These are phyloP conservation scores for Peromyscus eremicus DNA, from an alignment of 2,797 vertebrate genomes.

Conservation along the genomic window DNA sequence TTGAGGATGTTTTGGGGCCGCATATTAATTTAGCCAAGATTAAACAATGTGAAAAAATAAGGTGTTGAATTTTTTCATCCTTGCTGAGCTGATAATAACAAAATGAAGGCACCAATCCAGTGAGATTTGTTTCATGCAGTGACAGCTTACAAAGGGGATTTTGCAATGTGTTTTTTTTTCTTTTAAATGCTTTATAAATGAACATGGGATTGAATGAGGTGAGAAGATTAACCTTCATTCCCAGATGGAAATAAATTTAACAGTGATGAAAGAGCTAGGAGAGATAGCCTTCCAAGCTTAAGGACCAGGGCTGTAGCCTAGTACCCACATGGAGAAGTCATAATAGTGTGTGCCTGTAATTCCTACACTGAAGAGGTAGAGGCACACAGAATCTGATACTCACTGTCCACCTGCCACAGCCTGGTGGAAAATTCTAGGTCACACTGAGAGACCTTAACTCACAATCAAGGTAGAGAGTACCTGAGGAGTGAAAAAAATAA, in stretches of 20 bases:
- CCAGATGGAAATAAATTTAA: not conserved
- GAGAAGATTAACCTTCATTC: not conserved
- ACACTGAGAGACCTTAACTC: not conserved
- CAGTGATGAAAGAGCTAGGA: not conserved
- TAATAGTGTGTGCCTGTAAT: not conserved
- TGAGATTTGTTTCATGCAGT: not conserved
- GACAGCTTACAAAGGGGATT: not conserved
- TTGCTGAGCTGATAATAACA: not conserved
- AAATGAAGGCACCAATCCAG: not conserved
- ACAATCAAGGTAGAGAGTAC: too few relatives aligned
- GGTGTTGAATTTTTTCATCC: not conserved
- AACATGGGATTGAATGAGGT: not conserved
- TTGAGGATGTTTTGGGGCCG: not conserved
- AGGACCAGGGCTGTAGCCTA: not conserved
- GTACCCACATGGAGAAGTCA: not conserved
- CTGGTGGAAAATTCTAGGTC: not conserved
- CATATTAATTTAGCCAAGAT: not conserved
- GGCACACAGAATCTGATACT: not conserved
- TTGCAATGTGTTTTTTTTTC: not conserved
- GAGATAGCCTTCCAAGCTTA: not conserved
- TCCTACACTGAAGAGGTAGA: not conserved
- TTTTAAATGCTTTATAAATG: not conserved
- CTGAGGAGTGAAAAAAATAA: not conserved
- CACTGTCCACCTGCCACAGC: not conserved
- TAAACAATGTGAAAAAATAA: not conserved